Base-by-base conservation (phyloP, 2,888 invertebrate genomes). In the Conchocele bisecta region DNA sequence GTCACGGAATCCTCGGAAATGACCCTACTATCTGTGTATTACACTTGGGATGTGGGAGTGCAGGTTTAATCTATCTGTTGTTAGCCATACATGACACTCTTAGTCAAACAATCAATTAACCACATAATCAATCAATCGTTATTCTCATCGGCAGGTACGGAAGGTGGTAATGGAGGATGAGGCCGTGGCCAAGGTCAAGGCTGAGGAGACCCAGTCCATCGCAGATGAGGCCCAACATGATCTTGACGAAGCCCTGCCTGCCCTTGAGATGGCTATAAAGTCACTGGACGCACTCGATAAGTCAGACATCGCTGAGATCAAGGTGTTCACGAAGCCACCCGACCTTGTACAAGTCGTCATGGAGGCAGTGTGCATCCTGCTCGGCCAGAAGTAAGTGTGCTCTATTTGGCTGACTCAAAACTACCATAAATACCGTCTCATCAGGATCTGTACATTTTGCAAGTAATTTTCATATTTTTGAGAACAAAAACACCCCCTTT, bases 251-350 rank as follows among this genome's bases (percentile, higher is more conserved):
- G 97, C 96, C 0, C 93, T 97, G 92, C 97, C 97, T 0, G 96
- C 96, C 0, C 93, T 97, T 89, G 95, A 96, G 69, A 95, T 95
- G 4, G 96, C 97, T 0, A 94, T 95, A 72, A 94, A 95, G 87
- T 96, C 97, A 0, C 92, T 98, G 0, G 95, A 96, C 86, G 93
- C 95, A 0, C 92, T 98, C 17, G 97, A 96, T 88, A 97, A 97
- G 90, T 95, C 94, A 37, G 97, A 98, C 87, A 96, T 98, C 60
- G 95, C 96, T 89, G 97, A 98, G 91, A 92, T 98, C 57, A 94
- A 95, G 86, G 96, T 96, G 0, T 97, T 97, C 89, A 95, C 95
- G 80, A 96, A 96, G 85, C 97, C 97, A 0, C 97, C 98, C 0
- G 93, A 94, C 20, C 92, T 97, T 9, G 97, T 98, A 6, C 90